These are phyloP conservation scores for Tapirus terrestris DNA, from an alignment of 2,113 vertebrate genomes.

Conservation along the genomic window DNA sequence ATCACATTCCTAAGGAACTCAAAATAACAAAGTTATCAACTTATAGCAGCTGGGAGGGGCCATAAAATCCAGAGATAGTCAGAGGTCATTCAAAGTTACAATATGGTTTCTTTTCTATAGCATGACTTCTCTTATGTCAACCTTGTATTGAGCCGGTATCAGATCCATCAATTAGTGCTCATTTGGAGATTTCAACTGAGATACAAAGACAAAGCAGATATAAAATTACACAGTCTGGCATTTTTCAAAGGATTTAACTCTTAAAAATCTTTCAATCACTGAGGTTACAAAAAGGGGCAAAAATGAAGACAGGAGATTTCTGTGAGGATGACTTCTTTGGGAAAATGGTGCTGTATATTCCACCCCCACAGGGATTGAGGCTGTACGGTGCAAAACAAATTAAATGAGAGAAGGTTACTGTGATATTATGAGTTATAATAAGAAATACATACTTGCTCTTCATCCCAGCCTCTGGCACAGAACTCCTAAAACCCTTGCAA, in stretches of 20 bases:
- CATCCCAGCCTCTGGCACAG: neutral
- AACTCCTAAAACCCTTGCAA: neutral
- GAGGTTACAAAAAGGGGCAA: neutral
- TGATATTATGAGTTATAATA: neutral
- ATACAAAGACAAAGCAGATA: neutral
- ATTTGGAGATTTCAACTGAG: neutral
- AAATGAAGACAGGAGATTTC: neutral
- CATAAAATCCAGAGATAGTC: no score
- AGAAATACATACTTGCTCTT: neutral
- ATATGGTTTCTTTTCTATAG: no score
- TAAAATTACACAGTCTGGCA: neutral
- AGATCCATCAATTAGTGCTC: neutral
- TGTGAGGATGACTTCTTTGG: neutral
- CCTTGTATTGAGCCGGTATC: no score
- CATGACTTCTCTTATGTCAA: no score
- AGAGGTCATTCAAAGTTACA: no score
- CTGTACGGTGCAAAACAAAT: neutral
- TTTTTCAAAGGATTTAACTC: neutral
- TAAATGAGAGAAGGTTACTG: neutral
- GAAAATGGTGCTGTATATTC: neutral
- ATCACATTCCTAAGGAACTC: no score
- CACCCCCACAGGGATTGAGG: fast-evolving
- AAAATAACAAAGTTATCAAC: no score
- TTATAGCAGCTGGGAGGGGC: no score
- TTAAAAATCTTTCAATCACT: neutral